phyloP scores from a whole-genome alignment of 2,888 invertebrate genomes.

The Frankliniella fusca region DNA sequence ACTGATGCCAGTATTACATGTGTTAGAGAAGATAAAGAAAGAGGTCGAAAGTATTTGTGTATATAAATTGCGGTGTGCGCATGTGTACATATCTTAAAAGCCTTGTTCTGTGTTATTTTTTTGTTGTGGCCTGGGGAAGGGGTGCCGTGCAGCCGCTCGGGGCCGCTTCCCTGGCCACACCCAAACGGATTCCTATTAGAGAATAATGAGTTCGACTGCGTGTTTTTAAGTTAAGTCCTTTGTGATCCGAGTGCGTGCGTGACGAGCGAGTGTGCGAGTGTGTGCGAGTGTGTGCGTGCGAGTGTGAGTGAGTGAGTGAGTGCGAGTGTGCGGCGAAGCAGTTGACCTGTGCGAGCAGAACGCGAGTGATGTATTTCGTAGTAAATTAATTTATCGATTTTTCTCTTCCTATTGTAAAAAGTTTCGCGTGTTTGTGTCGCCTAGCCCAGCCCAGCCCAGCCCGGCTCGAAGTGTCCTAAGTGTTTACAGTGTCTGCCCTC shows the following conservation, averaged over 20 bases:
- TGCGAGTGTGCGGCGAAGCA: not conserved
- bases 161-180: not conserved
- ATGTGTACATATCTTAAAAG: slow-evolving; percentile 4
- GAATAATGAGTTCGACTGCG: slow-evolving; percentile 16
- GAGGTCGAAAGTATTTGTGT: not conserved
- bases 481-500: slow-evolving; percentile 10
- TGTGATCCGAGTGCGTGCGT: not conserved
- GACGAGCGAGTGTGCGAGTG: not conserved
- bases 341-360: slow-evolving; percentile 15
- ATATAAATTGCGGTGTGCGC: not conserved
- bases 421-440: slow-evolving; percentile 11
- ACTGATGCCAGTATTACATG: not conserved
- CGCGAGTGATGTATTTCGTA: slow-evolving; percentile 17
- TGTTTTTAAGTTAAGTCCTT: slow-evolving; percentile 23
- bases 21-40: not conserved
- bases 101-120: slow-evolving; percentile 9
- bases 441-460: not conserved
- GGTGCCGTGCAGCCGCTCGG: not conserved
- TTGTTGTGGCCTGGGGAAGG: not conserved
- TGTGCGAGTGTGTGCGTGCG: not conserved
- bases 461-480: not conserved
- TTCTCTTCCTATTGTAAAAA: slow-evolving; percentile 22
- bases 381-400: slow-evolving; percentile 20
- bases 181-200: slow-evolving; percentile 20
- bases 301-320: not conserved